Base-by-base conservation (phyloP, 2,113 vertebrate species). In the Pao palembangensis region DNA sequence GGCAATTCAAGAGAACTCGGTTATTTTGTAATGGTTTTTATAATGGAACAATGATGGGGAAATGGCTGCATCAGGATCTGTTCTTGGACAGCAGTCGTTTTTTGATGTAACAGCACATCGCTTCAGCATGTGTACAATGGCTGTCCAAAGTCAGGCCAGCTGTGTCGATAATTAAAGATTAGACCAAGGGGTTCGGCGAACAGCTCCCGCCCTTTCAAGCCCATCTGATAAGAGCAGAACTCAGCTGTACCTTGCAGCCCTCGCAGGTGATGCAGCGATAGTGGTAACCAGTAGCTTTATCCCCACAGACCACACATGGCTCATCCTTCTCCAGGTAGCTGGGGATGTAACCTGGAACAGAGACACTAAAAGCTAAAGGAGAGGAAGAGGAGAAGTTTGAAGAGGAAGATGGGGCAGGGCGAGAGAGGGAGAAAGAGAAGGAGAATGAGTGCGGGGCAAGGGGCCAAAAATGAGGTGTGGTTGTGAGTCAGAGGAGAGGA, bases 301-400 rank as follows among this genome's bases (percentile, higher is more conserved):
- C 95, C 65, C 95, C 94, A 49, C 95, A 97, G 83, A 96, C 95
- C 74, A 97, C 95, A 6, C 95, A 97, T 1, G 95, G 95, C 90
- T 97, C 95, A 75, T 96, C 95, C 90, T 97, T 96, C 91, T 96
- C 95, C 93, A 97, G 90, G 92, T 97, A 97, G 85, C 95, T 97
- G 92, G 95, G 95, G 90, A 96, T 94, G 87, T 96, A 96, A 79
- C 94, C 94, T 94, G 92, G 67, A 85, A 83, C 83, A 83, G 85
- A 85, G 65, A 85, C 55, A 79, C 84, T 88, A 69, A 86, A 82
- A 78, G 78, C 86, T 86, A 62, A 47, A 47, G 47, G 47, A 49
- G n/a, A 8, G 47, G n/a, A 49, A 49, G 47, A 19, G 47, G 47
- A 49, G 47, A n/a, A 72, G 53, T 63, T 48, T 8, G 52, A 60